Conservation (phyloP, 2,888 invertebrate genomes). For the Hoplodrina blanda region DNA sequence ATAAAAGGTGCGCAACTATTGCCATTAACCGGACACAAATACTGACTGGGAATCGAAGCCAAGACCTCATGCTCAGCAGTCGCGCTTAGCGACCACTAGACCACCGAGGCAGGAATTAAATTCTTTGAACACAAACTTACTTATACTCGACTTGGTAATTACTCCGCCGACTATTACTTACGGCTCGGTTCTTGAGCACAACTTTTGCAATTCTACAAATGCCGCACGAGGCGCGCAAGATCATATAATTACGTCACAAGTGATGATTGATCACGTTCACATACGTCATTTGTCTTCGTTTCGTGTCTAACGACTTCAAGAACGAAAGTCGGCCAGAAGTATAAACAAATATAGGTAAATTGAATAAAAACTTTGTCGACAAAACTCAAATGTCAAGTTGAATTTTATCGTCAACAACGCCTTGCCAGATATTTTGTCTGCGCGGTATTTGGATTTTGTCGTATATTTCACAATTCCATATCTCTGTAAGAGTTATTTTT, state of each 20-base stretch:
- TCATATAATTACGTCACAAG: slow-evolving; percentile 56
- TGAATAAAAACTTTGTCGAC: background rate
- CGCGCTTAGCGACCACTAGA: no score
- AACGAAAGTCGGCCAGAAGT: slow-evolving; percentile 44
- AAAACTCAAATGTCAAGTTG: background rate
- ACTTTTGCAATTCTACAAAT: slow-evolving; percentile 49
- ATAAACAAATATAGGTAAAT: slow-evolving; percentile 26
- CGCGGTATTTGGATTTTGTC: background rate
- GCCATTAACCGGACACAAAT: no score
- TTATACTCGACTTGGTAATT: slow-evolving; percentile 9
- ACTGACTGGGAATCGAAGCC: no score
- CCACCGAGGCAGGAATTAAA: background rate
- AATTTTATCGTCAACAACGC: background rate
- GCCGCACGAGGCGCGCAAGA: slow-evolving; percentile 11
- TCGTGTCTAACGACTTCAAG: slow-evolving; percentile 41
- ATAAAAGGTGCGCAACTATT: no score
- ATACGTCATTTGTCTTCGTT: slow-evolving; percentile 56
- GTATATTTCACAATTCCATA: background rate
- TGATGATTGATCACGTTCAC: slow-evolving; percentile 53
- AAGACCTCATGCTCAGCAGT: no score
- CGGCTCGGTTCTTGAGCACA: slow-evolving; percentile 12
- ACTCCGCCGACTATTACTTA: slow-evolving; percentile 8
- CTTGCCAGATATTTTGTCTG: background rate
- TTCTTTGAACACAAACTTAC: background rate
- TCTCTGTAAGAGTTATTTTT: background rate